These are phyloP conservation scores for Delphinus delphis DNA, from an alignment of 2,113 vertebrate genomes.

Conservation along the genomic window DNA sequence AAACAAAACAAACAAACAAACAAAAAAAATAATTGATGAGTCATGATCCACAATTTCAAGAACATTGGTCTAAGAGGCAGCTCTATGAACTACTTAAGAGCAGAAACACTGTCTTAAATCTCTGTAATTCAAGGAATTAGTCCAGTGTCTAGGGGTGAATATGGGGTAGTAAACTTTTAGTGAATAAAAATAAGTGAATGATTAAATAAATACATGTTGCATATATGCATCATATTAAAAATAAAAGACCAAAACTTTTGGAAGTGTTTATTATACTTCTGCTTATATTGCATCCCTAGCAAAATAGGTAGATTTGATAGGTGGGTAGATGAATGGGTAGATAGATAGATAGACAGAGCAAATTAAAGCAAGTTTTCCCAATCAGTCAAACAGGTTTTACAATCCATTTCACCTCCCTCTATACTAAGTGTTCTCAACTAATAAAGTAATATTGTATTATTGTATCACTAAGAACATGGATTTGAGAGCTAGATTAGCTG, in stretches of 20 bases:
- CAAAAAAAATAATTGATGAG: background rate
- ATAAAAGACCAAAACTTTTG: background rate
- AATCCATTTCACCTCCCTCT: background rate
- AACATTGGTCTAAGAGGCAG: background rate
- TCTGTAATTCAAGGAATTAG: background rate
- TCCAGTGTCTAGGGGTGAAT: background rate
- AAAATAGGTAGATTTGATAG: background rate
- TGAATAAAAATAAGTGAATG: background rate
- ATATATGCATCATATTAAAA: background rate
- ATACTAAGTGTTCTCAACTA: background rate
- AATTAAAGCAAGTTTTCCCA: background rate
- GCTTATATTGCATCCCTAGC: background rate
- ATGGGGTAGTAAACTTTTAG: background rate
- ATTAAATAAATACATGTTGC: background rate
- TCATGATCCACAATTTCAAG: background rate
- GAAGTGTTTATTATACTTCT: background rate
- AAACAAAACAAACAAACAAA: too few species aligned
- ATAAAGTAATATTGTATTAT: background rate
- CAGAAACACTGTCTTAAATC: background rate
- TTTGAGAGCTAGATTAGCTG: background rate
- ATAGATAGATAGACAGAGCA: background rate
- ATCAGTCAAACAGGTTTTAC: background rate
- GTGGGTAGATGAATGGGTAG: background rate
- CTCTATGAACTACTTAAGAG: background rate
- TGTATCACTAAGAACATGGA: background rate